Evolutionary conservation across 2,113 vertebrate genomes (phyloP).

Genomic region (Tupaia chinensis): DNA sequence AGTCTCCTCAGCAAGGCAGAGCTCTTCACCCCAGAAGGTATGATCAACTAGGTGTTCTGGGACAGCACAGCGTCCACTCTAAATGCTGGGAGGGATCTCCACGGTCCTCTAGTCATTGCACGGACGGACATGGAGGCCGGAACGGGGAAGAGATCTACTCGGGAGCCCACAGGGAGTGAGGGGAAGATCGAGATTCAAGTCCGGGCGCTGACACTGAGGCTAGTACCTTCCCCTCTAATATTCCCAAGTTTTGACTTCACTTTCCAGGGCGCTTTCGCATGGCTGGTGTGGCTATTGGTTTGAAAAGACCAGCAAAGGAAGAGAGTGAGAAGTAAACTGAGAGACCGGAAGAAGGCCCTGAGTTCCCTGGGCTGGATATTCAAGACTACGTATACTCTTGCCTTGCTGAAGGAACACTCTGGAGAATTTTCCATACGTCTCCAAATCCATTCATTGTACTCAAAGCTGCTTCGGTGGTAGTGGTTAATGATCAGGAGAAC

Average conservation of each 20-base stretch:
- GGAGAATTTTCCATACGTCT: neutral
- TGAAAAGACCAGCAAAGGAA: conserved; percentile 3
- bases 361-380: neutral
- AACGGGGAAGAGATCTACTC: neutral
- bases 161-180: neutral
- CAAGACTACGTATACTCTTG: neutral
- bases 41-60: neutral
- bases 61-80: neutral
- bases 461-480: too few species aligned
- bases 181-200: neutral
- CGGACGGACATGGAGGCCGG: neutral
- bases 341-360: neutral
- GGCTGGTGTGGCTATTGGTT: neutral
- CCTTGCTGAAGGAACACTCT: neutral
- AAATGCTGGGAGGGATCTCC: neutral
- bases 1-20: neutral
- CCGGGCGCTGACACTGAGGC: neutral
- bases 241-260: neutral
- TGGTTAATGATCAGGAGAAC: neutral
- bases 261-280: neutral
- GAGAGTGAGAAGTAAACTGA: neutral
- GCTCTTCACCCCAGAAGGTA: neutral
- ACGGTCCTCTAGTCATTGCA: neutral
- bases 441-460: neutral
- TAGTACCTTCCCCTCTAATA: neutral